Evolutionary conservation across 1,140 invertebrate genomes (phyloP).

Genomic region (Lepeophtheirus salmonis): DNA sequence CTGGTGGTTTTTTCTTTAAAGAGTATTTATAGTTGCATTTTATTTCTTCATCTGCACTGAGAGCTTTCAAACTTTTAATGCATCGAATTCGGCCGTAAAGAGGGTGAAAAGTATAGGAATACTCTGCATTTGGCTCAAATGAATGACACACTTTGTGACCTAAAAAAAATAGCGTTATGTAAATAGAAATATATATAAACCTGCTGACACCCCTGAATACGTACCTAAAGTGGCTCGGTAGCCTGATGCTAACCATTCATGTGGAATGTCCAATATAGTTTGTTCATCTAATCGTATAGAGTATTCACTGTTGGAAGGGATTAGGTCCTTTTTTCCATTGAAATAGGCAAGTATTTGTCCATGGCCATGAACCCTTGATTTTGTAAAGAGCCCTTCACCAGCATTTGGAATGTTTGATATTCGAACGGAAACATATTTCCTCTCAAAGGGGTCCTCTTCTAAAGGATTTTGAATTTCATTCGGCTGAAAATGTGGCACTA

Average conservation of each 20-base stretch:
- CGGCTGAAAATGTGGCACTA: neutral
- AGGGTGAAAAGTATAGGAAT: constrained; percentile 1
- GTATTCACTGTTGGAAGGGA: neutral
- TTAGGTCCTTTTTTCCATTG: neutral
- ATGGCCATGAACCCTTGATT: neutral
- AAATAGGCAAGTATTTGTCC: neutral
- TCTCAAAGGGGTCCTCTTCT: neutral
- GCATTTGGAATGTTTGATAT: neutral
- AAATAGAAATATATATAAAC: neutral
- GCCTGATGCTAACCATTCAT: neutral
- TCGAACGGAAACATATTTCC: neutral
- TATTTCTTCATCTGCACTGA: neutral
- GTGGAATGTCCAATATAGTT: neutral
- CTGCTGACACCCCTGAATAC: neutral
- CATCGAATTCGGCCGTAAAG: neutral
- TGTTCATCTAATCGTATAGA: neutral
- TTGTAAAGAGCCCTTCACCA: neutral
- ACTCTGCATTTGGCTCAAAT: constrained; percentile 6
- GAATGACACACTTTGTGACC: constrained; percentile 10
- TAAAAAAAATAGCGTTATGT: neutral
- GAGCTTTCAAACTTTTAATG: neutral
- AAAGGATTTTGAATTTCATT: neutral
- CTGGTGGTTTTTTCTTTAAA: neutral
- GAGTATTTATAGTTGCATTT: constrained; percentile 8
- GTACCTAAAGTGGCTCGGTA: neutral